Base-by-base conservation (phyloP, 2,113 vertebrate genomes). In the Perca flavescens region DNA sequence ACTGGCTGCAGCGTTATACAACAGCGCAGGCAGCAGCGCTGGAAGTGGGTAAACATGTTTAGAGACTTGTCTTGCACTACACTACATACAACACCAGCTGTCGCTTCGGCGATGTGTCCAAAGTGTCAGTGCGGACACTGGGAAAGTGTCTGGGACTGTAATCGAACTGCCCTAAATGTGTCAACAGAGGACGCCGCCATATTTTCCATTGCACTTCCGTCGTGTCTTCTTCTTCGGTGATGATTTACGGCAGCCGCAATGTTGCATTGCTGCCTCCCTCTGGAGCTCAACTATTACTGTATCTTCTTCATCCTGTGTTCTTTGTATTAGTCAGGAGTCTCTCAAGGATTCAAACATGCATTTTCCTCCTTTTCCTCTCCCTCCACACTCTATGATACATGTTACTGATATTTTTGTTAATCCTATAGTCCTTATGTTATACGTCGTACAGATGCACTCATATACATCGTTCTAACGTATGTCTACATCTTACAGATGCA, bases 101-200 rank as follows among this genome's bases (percentile, higher is more conserved):
- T 6, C 1, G 8, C 3, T 54, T 10, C 7, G 6, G 4, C 22
- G 8, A 15, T 22, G 0, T 3, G 52, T 13, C 61, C 5, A 31
- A 10, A 22, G 13, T 4, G 12, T 72, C 47, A 54, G 5, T 28
- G 3, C 1, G 0, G 0, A 54, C 31, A 61, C 17, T 8, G 8
- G 17, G 2, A 5, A 3, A 1, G 13, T 1, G 0, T 19, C 52
- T 43, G 14, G 0, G 1, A 0, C 19, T 47, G 2, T 0, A 9
- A 1, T 1, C 4, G 14, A 0, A 56, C 69, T 28, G 19, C 21
- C 71, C 49, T 50, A 13, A 64, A 8, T 57, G 60, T 58, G 50
- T 40, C 22, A 0, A 14, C 25, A 21, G 0, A 0, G 36, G 86
- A 56, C 19, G 72, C 79, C 56, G 84, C 86, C 90, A 91, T 91